Evolutionary conservation across 1,140 invertebrate genomes (phyloP), one percentile per base, ranked within the genome.

Genomic region (Hydropsyche tenuis): DNA sequence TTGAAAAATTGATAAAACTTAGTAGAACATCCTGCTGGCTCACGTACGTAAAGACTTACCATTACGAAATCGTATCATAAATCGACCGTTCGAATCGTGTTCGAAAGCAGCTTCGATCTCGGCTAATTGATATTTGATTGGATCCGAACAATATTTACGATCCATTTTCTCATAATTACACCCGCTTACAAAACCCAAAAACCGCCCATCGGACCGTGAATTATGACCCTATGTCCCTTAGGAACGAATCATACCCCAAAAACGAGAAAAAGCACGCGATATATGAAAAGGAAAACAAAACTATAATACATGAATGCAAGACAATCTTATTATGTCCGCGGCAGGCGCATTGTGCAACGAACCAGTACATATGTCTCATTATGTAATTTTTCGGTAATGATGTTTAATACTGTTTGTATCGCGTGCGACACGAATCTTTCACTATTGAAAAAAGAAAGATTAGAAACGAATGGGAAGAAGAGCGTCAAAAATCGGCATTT

Each of bases 41-140:
- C 30, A 9, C 3, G 30, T 9, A 9, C 3, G 30, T 37, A 37
- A 37, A 37, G 30, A 37, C 30, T 37, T 9, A 37, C 30, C 3
- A 37, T 37, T 37, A 37, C 30, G 30, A 37, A 37, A 53, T 5
- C 48, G 18, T 53, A 53, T 53, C 48, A 16, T 53, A 53, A 53
- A 53, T 53, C 48, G 48, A 53, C n/a, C 48, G 16, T 7, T 53
- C 16, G 48, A 53, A 53, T 53, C 48, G 16, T 18, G 48, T n/a
- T 53, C 48, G 48, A 53, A 53, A 53, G 48, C 48, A 53, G 46
- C 14, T 48, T 48, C 16, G 16, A 48, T 48, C 46, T 48, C 46
- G 48, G 18, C 48, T 53, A 53, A 53, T 53, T 53, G 48, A 53
- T 53, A 53, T 53, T 53, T 53, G 48, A 53, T 53, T 18, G 48